These are phyloP conservation scores for Epinephelus cyanopodus DNA, from an alignment of 2,113 vertebrate species.

Conservation along the genomic window DNA sequence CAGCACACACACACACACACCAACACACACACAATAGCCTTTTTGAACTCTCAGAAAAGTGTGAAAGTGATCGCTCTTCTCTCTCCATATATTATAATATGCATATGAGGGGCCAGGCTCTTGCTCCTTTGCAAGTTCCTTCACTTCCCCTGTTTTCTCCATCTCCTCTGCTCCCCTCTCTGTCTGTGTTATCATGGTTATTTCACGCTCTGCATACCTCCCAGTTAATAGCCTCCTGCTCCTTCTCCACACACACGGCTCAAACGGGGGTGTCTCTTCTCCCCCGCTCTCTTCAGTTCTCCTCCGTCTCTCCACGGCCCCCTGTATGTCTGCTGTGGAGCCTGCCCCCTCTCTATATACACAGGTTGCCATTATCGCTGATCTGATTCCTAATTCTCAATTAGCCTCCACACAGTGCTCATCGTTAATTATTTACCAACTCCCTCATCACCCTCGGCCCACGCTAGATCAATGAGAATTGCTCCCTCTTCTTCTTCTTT, in stretches of 20 bases:
- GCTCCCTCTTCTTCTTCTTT: slow-evolving; percentile 22
- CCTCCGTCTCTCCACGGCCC: slow-evolving; percentile 34
- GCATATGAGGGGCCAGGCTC: slow-evolving; percentile 27
- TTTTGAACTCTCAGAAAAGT: slow-evolving; percentile 54
- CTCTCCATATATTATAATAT: slow-evolving; percentile 43
- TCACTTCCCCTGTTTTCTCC: slow-evolving; percentile 36
- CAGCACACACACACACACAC: slow-evolving; percentile 14
- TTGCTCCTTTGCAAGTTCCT: slow-evolving; percentile 12
- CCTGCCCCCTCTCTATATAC: slow-evolving; percentile 31
- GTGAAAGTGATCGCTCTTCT: slow-evolving; percentile 59
- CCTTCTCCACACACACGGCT: slow-evolving; percentile 21
- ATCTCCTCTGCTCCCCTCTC: slow-evolving; percentile 32
- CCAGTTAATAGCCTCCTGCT: slow-evolving; percentile 69
- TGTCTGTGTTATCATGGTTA: slow-evolving; percentile 68
- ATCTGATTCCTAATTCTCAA: slow-evolving; percentile 79
- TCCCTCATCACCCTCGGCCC: slow-evolving; percentile 62
- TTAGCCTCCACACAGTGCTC: slow-evolving; percentile 67
- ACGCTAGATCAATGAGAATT: slow-evolving; percentile 58
- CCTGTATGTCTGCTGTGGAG: slow-evolving; percentile 30
- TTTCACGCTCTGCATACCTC: slow-evolving; percentile 72
- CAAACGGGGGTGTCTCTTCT: slow-evolving; percentile 41
- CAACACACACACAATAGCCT: slow-evolving; percentile 22
- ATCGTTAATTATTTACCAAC: slow-evolving; percentile 75
- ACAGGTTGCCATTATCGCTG: slow-evolving; percentile 71
- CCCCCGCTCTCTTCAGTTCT: slow-evolving; percentile 18